phyloP scores from a whole-genome alignment of 2,797 vertebrate genomes.

The Scleropages formosus region DNA sequence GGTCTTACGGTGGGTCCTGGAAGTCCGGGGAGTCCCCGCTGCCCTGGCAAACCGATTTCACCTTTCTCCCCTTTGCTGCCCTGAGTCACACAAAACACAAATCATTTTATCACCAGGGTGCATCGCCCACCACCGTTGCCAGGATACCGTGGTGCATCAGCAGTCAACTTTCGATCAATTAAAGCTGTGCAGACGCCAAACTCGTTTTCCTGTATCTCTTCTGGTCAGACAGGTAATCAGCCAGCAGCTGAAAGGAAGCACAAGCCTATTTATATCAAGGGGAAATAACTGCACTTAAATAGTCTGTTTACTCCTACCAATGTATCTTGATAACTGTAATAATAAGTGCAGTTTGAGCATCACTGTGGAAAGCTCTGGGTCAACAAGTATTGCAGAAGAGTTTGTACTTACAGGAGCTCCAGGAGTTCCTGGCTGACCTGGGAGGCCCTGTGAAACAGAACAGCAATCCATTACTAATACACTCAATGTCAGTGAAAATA shows the following conservation, averaged over 20 bases:
- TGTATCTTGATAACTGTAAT: background rate
- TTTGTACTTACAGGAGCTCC: conserved; percentile 64
- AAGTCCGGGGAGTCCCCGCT: conserved; percentile 64
- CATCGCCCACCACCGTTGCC: conserved; percentile 53
- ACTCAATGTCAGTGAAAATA: background rate
- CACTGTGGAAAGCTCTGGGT: background rate
- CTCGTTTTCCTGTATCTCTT: background rate
- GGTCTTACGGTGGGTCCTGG: conserved; percentile 60
- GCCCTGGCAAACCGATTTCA: conserved; percentile 70
- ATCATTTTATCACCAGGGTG: conserved; percentile 50
- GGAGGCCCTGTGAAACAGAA: conserved; percentile 62
- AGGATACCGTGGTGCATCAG: conserved; percentile 49
- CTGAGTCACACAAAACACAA: conserved; percentile 50
- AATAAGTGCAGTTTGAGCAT: conserved; percentile 10
- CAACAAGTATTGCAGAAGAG: background rate
- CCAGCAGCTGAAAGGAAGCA: background rate
- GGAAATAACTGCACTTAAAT: conserved; percentile 25
- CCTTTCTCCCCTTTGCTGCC: conserved; percentile 70
- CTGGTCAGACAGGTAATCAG: conserved; percentile 21
- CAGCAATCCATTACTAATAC: conserved; percentile 2
- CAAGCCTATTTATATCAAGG: conserved; percentile 22
- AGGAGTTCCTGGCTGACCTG: conserved; percentile 66
- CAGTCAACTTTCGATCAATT: conserved; percentile 53
- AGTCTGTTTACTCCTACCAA: conserved; percentile 20
- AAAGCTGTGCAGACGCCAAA: conserved; percentile 34